phyloP scores from a whole-genome alignment of 1,140 invertebrate species.

The Saccostrea glomerata region DNA sequence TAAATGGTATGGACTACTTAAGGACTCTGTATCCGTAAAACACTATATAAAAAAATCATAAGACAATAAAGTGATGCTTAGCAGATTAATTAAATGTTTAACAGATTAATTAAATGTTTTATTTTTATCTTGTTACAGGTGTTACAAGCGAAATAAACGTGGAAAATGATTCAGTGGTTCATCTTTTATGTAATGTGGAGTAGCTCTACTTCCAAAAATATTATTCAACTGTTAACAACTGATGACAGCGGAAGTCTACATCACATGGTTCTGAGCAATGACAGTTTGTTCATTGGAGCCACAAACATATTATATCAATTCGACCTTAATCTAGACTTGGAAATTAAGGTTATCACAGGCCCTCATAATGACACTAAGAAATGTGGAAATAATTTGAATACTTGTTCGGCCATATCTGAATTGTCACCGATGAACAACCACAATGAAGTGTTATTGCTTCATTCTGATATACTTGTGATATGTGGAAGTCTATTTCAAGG shows the following conservation, averaged over 20 bases:
- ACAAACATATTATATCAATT: constrained; percentile 96
- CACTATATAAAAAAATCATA: too few species aligned
- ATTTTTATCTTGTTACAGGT: background rate
- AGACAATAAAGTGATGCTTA: too few species aligned
- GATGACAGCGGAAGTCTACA: constrained; percentile 76
- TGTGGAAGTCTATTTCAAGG: constrained; percentile 95
- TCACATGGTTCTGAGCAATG: constrained; percentile 94
- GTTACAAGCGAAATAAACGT: background rate
- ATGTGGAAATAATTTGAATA: constrained; percentile 55
- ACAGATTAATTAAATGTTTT: too few species aligned
- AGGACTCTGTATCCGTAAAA: too few species aligned
- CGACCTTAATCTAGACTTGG: constrained; percentile 86
- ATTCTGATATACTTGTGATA: constrained; percentile 90
- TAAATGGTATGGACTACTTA: too few species aligned
- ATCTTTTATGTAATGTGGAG: background rate
- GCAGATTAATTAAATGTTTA: too few species aligned
- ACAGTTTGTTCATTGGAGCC: constrained; percentile 94
- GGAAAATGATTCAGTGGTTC: background rate
- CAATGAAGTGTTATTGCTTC: constrained; percentile 95
- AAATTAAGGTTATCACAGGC: constrained; percentile 87
- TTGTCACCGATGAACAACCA: constrained; percentile 93
- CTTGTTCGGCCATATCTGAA: constrained; percentile 81
- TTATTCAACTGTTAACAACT: background rate
- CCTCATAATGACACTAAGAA: constrained; percentile 66
- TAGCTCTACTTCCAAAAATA: background rate